Conservation (phyloP, 1,140 invertebrate genomes). For the Drosophila ogumai region DNA sequence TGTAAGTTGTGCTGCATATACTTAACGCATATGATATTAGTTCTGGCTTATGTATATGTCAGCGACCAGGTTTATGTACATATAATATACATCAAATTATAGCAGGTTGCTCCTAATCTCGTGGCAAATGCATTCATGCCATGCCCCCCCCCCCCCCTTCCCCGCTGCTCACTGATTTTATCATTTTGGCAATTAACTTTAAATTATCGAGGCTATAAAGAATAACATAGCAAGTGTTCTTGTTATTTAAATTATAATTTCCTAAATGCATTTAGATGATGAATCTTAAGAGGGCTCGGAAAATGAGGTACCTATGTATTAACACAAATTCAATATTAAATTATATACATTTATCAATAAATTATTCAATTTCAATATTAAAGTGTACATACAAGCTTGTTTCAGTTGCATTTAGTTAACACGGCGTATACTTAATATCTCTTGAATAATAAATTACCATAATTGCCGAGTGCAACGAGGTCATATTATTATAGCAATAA, state of each 20-base stretch:
- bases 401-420: neutral
- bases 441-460: neutral
- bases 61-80: conserved; percentile 4
- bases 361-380: neutral
- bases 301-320: neutral
- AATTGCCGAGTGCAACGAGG: conserved; percentile 5
- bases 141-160: neutral
- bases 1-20: conserved; percentile 35
- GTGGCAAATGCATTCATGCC: conserved; percentile 8
- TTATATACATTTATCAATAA: neutral
- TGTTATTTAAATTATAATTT: neutral
- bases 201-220: neutral
- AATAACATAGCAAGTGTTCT: neutral
- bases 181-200: conserved; percentile 9
- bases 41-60: conserved; percentile 18
- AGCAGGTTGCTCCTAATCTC: conserved; percentile 33
- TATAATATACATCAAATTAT: conserved; percentile 20
- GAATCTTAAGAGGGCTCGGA: too few species aligned
- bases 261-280: neutral
- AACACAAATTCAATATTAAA: neutral
- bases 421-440: conserved; percentile 30
- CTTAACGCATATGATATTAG: conserved; percentile 63
- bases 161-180: neutral
- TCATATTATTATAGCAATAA: neutral
- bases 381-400: neutral